Conservation (phyloP, 1,140 invertebrate species). For the Drosophila ananassae region DNA sequence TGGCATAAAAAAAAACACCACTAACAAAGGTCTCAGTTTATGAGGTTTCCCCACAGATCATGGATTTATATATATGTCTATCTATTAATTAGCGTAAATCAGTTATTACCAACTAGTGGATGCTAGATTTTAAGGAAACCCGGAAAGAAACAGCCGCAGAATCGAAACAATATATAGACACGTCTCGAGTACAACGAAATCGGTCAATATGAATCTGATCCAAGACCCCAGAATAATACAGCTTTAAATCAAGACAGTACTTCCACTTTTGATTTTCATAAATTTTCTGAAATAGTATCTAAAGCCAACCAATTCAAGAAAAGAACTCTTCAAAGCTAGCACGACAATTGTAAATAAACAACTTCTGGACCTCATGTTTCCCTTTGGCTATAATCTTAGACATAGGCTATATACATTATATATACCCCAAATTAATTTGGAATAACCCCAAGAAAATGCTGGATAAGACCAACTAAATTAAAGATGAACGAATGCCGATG, state of each 20-base stretch:
- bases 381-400: slow-evolving; percentile 41
- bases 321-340: slow-evolving; percentile 24
- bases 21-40: slow-evolving; percentile 70
- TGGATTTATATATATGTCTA: slow-evolving; percentile 56
- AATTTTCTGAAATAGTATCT: slow-evolving; percentile 10
- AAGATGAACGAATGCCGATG: slow-evolving; percentile 41
- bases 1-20: not conserved
- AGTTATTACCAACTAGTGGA: slow-evolving; percentile 39
- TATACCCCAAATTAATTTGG: slow-evolving; percentile 61
- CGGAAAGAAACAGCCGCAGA: slow-evolving; percentile 17
- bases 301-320: not conserved
- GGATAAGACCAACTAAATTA: slow-evolving; percentile 82
- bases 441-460: slow-evolving; percentile 56
- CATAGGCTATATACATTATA: slow-evolving; percentile 47
- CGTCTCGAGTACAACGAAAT: slow-evolving; percentile 69
- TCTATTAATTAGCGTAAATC: slow-evolving; percentile 44
- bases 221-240: slow-evolving; percentile 28
- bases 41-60: slow-evolving; percentile 70
- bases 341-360: slow-evolving; percentile 64
- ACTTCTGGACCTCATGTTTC: slow-evolving; percentile 77
- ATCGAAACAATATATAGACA: slow-evolving; percentile 32
- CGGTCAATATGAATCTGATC: slow-evolving; percentile 36
- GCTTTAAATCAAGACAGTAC: slow-evolving; percentile 45
- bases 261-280: slow-evolving; percentile 3
- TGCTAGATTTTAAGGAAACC: slow-evolving; percentile 36